Evolutionary conservation across 2,113 vertebrate genomes (phyloP), one percentile per base, ranked within the genome.

Genomic region (Lamprologus lemairii): DNA sequence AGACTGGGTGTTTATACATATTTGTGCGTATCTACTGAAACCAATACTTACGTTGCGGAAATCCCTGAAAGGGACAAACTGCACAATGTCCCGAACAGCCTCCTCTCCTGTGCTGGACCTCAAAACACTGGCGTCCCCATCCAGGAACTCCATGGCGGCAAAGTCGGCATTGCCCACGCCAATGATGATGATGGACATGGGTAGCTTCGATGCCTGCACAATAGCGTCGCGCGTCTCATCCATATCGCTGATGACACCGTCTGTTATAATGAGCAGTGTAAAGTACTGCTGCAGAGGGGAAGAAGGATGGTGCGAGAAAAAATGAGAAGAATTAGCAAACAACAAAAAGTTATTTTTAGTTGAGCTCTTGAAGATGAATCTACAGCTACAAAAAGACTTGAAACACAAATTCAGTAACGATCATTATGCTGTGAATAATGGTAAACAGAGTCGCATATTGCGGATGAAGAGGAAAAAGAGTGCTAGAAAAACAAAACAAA

Each of bases 121-220:
- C 95, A 99, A 94, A 26, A 95, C 96, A 1, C 97, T 97, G 94
- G 96, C 98, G 88, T 99, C 99, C 54, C 97, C 98, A 0, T 99
- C 99, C 82, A 99, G 95, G 94, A 99, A 99, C 94, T 99, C 99
- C 99, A 99, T 99, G 94, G 99, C 99, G 0, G 97, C 97, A 0
- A 99, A 99, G 96, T 99, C 99, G 0, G 99, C 99, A 0, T 99
- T 99, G 87, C 99, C 99, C 58, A 99, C 99, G 0, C 99, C 99
- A 1, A 99, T 97, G 16, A 99, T 99, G 92, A 99, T 99, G 93
- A 99, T 98, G 90, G 99, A 99, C 99, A 99, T 99, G 92, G 99
- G 98, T 86, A 99, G 95, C 95, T 97, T 98, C 79, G 99, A 98
- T 0, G 98, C 99, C 96, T 99, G 97, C 5, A 99, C 98, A 45